Conservation (phyloP, 2,113 vertebrate genomes). For the Peromyscus leucopus region DNA sequence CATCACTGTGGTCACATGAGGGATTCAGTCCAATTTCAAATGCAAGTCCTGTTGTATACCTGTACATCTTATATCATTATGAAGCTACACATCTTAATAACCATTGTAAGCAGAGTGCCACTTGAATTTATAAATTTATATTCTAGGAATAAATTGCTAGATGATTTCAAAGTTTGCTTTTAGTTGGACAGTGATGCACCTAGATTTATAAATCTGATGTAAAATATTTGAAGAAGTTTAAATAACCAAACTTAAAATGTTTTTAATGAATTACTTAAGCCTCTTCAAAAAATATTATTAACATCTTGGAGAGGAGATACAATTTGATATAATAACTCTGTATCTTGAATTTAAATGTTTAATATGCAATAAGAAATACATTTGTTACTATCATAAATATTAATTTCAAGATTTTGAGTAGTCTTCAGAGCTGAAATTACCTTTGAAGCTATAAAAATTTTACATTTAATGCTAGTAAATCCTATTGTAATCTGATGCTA, state of each 20-base stretch:
- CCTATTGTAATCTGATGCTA: neutral
- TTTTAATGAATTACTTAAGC: neutral
- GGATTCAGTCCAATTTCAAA: neutral
- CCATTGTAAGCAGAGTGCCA: neutral
- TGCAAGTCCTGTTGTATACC: neutral
- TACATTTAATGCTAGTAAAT: neutral
- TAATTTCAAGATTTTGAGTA: conserved; percentile 40
- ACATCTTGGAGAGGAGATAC: neutral
- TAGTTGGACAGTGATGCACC: neutral
- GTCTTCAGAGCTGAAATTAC: neutral
- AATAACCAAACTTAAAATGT: neutral
- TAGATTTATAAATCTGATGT: neutral
- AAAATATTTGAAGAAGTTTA: conserved; percentile 41
- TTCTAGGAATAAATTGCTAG: neutral
- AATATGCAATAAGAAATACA: neutral
- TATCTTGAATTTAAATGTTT: neutral
- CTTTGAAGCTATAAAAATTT: neutral
- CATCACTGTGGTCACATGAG: neutral
- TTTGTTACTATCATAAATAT: conserved; percentile 40
- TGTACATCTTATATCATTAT: neutral
- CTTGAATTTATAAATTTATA: conserved; percentile 4
- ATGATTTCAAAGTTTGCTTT: neutral
- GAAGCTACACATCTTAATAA: neutral
- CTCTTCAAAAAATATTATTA: conserved; percentile 1
- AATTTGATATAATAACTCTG: neutral